Conservation (phyloP, 1,140 invertebrate species). For the Andrena cerasifolii region DNA sequence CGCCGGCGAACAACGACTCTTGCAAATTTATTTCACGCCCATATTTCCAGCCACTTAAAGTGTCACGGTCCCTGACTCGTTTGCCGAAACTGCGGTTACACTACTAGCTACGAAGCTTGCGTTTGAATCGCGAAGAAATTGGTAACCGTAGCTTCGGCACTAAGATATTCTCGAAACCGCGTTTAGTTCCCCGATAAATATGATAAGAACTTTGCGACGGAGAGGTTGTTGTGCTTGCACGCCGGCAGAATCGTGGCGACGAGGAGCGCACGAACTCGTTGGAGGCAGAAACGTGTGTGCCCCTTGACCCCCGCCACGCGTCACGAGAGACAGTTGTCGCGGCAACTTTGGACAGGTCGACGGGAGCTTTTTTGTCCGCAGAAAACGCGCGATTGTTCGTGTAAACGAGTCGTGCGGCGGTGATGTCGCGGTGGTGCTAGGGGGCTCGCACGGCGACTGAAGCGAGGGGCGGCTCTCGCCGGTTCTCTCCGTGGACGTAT, state of each 20-base stretch:
- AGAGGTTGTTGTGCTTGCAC: conserved; percentile 18
- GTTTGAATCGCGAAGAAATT: too few relatives aligned
- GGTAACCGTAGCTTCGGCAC: too few relatives aligned
- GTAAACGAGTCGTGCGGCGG: conserved; percentile 59
- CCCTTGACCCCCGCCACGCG: conserved; percentile 62
- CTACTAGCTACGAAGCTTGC: too few relatives aligned
- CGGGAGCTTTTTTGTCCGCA: conserved; percentile 63
- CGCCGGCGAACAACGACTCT: conserved; percentile 7
- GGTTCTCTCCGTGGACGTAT: not conserved
- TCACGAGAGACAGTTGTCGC: conserved; percentile 64
- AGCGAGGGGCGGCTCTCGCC: conserved; percentile 42
- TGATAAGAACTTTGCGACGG: not conserved
- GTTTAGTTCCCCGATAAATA: not conserved
- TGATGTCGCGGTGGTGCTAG: conserved; percentile 34
- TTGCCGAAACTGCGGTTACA: too few relatives aligned
- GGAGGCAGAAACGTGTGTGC: conserved; percentile 45
- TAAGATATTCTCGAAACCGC: too few relatives aligned
- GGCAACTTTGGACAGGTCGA: conserved; percentile 67
- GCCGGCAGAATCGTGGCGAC: conserved; percentile 31
- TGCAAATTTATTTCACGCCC: conserved; percentile 23
- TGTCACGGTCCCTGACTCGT: too few relatives aligned
- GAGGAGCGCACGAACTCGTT: conserved; percentile 44
- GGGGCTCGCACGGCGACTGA: not conserved
- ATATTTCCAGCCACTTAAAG: not conserved
- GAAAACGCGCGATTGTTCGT: conserved; percentile 64